Base-by-base conservation (phyloP, 2,797 vertebrate genomes). In the Pseudocheirus occidentalis region DNA sequence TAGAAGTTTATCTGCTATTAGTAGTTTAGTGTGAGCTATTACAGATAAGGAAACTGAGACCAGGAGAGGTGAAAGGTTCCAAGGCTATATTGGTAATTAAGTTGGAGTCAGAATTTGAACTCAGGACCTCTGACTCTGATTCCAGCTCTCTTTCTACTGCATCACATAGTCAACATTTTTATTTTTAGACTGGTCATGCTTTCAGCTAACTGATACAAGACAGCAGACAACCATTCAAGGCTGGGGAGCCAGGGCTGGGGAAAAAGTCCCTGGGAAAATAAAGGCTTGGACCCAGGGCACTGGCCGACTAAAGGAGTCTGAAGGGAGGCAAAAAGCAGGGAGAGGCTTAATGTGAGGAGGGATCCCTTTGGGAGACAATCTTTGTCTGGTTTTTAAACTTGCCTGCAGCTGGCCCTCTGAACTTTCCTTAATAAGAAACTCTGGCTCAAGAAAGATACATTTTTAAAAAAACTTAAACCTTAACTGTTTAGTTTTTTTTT, bases 151-250 rank as follows among this genome's bases (percentile, higher is more conserved):
- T 28, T 52, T 95, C 54, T 31, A 59, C 11, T 73, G 81, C 5
- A 73, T 16, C 4, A 2, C 2, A 1, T 21, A 21, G 16, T 73
- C n/a, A 40, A 40, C n/a, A 73, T 40, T 73, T 73, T 73, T 10
- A 24, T 40, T 73, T 73, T 73, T 40, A 40, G 66, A 73, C 66
- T 73, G n/a, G n/a, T 21, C 16, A 10, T 87, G 73, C 40, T 87
- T 87, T 27, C 9, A 11, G 40, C 34, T 96, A 55, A 90, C 90
- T 94, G 94, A 94, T 93, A 96, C 55, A 93, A 93, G n/a, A 92
- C 95, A 34, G 16, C 53, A 34, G 52, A 93, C 14, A 89, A 34
- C 7, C 11, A 73, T 55, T 93, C 11, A 21, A 40, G 62, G 29
- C 34, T 14, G 62, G 13, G 55, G 92, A 92, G 52, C 21, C 34